Base-by-base conservation (phyloP, 2,888 invertebrate species). In the Oasisia sp. region DNA sequence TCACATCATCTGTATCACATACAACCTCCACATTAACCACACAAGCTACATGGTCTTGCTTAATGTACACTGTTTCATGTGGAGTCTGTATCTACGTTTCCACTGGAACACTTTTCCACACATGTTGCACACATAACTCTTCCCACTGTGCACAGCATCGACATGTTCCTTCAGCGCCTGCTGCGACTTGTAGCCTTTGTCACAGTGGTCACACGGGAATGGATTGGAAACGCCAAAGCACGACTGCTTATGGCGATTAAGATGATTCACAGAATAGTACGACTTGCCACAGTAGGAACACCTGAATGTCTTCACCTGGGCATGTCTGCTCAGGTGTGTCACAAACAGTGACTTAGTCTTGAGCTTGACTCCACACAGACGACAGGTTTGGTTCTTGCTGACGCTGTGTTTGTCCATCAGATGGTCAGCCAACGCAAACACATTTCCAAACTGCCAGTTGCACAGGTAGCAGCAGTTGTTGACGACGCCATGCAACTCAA, bases 401-500 rank as follows among this genome's bases (percentile, higher is more conserved):
- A 74, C 74, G 27, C 74, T 74, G 74, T 74, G 74, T 74, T 74
- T n/a, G 19, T 74, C 74, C 27, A 19, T 74, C 19, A 74, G 7
- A 19, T 74, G 74, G 7, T 74, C 27, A 5, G 74, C 74, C 74
- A 74, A 74, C 27, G 14, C 74, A 27, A 27, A n/a, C 14, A 74
- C 74, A n/a, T 27, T 74, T 19, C 19, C 27, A 27, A 74, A 74
- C 74, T 74, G 74, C 7, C 14, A n/a, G 5, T 74, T n/a, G 27
- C 74, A 74, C 19, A 74, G 74, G 74, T 74, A 74, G 74, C 74
- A 74, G 74, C 74, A 27, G 74, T 74, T 74, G 74, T 74, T n/a
- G n/a, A 19, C 27, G 74, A 74, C 27, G 74, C 74, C 74, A n/a
- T 74, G 74, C 7, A 27, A 74, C 7, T 74, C 74, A 14, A n/a